These are phyloP conservation scores for Eupleurogrammus muticus DNA, from an alignment of 2,797 vertebrate genomes.

Conservation along the genomic window DNA sequence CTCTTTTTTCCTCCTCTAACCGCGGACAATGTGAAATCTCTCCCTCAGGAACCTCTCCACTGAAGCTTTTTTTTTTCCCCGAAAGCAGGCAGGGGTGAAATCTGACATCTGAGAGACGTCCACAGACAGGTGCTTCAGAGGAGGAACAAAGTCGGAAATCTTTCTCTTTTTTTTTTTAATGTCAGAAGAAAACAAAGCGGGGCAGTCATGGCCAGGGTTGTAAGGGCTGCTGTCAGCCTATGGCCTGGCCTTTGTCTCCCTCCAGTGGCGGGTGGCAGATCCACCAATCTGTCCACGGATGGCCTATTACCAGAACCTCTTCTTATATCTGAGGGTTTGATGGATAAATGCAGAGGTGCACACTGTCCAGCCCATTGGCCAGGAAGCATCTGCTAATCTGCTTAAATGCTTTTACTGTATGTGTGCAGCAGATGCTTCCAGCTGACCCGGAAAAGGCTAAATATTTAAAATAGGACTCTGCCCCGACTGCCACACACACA, in stretches of 20 bases:
- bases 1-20: slow-evolving; percentile 52
- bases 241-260: slow-evolving; percentile 68
- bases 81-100: slow-evolving; percentile 35
- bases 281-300: background rate
- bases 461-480: slow-evolving; percentile 6
- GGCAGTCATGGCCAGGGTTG: slow-evolving; percentile 21
- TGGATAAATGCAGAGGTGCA: slow-evolving; percentile 26
- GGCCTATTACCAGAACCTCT: slow-evolving; percentile 33
- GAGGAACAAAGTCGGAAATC: slow-evolving; percentile 20
- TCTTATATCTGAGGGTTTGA: slow-evolving; percentile 25
- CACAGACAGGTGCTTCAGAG: slow-evolving; percentile 12
- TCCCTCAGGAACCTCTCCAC: slow-evolving; percentile 42
- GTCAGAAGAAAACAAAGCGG: slow-evolving; percentile 36
- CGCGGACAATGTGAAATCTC: slow-evolving; percentile 32
- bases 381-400: slow-evolving; percentile 44
- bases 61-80: slow-evolving; percentile 54
- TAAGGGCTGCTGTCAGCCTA: slow-evolving; percentile 8
- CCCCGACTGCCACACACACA: background rate
- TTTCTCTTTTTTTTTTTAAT: slow-evolving; percentile 15
- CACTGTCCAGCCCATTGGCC: slow-evolving; percentile 16
- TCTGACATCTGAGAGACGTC: slow-evolving; percentile 43
- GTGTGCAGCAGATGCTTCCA: slow-evolving; percentile 18
- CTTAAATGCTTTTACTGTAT: slow-evolving; percentile 28
- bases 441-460: slow-evolving; percentile 7
- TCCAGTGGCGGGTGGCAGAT: slow-evolving; percentile 47